These are phyloP conservation scores for Hydropsyche tenuis DNA, from an alignment of 1,140 invertebrate genomes.

Conservation along the genomic window DNA sequence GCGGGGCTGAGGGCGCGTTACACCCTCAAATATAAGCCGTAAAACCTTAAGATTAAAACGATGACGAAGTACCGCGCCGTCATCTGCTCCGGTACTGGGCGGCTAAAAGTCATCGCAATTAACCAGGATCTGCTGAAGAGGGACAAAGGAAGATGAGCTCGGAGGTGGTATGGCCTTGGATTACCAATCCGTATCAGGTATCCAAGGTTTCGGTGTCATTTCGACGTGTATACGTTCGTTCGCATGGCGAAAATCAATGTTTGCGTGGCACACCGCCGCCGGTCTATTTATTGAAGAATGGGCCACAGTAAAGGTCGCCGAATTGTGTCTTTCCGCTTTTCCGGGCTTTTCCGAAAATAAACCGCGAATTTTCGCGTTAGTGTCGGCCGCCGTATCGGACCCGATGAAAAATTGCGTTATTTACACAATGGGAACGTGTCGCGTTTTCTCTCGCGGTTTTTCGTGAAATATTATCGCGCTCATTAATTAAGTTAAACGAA, in stretches of 20 bases:
- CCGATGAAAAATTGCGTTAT: too few species aligned
- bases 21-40: conserved; percentile 16
- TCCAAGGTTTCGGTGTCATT: conserved; percentile 29
- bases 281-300: conserved; percentile 19
- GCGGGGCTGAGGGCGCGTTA: neutral
- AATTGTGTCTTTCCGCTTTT: conserved; percentile 16
- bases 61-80: conserved; percentile 2
- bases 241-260: conserved; percentile 32
- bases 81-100: neutral
- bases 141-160: neutral
- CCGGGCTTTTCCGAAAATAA: conserved; percentile 8
- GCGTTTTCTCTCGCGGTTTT: too few species aligned
- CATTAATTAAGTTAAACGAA: too few species aligned
- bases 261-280: neutral
- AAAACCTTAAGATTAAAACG: conserved; percentile 33
- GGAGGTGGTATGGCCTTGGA: conserved; percentile 8
- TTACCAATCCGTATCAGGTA: conserved; percentile 28
- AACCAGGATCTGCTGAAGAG: neutral
- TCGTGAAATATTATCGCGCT: too few species aligned
- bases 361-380: conserved; percentile 1
- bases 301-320: conserved; percentile 9
- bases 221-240: neutral
- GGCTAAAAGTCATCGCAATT: neutral
- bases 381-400: too few species aligned
- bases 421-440: too few species aligned